Base-by-base conservation (phyloP, 2,888 invertebrate genomes). In the Philopedon plagiatum region DNA sequence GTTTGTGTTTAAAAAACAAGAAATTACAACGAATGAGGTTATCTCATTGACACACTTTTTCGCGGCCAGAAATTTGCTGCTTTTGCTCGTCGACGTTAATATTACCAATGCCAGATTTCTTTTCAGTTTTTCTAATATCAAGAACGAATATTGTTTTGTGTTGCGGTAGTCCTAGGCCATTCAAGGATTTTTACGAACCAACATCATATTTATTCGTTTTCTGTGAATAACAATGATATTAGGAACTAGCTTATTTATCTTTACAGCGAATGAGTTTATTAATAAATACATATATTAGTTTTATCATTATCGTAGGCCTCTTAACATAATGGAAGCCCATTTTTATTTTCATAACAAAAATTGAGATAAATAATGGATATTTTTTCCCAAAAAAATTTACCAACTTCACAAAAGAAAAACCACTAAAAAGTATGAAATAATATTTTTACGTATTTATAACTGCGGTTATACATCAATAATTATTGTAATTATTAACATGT, bases 1-100 rank as follows among this genome's bases (percentile, higher is more conserved):
- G 54, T 64, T 71, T 71, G 71, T 71, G n/a, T 66, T 54, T 46
- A 73, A 68, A 67, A 73, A 68, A 68, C 62, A 73, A 73, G 63
- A 73, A 73, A 73, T 68, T 73, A 63, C 73, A 34, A 32, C 51
- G 73, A 81, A 80, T 81, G 81, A 80, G 81, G 82, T 78, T 81
- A 80, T 81, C 80, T 81, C 81, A 81, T 82, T 82, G 82, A 81
- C 82, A 82, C 74, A 81, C 81, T 81, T 82, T 82, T 82, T 81
- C 79, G 79, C 81, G 80, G 79, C 79, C 80, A 64, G 71, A 65
- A 69, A 39, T 69, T 69, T 49, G 62, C 62, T 19, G 56, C 62
- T 56, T 57, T 63, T 69, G 69, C 63, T 69, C 69, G 69, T 44
- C 63, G 69, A 8, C 62, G 56, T 57, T 63, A 63, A 62, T 69